These are phyloP conservation scores for Schizopygopsis pylzovi DNA, from an alignment of 2,797 vertebrate species.

Conservation along the genomic window DNA sequence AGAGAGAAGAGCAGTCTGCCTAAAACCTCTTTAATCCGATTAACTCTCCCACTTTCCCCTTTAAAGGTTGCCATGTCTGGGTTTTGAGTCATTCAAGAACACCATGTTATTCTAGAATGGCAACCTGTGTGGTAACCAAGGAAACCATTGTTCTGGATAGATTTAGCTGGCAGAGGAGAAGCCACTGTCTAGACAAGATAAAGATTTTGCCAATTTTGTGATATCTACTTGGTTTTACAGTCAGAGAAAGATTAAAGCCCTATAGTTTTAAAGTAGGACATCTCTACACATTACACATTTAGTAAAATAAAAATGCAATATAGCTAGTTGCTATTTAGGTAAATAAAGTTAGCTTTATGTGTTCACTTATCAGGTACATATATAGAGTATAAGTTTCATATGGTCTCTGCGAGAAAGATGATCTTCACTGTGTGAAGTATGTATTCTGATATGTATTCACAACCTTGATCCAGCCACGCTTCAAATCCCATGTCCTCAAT, in stretches of 20 bases:
- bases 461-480: conserved; percentile 75
- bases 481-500: conserved; percentile 93
- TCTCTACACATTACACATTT: background rate
- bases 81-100: conserved; percentile 55
- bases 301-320: background rate
- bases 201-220: conserved; percentile 12
- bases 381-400: background rate
- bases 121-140: conserved; percentile 67
- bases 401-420: background rate
- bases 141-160: conserved; percentile 48
- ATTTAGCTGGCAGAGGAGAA: conserved; percentile 9
- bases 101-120: conserved; percentile 60
- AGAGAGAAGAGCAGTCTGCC: background rate
- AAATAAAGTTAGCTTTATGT: background rate
- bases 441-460: background rate
- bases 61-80: conserved; percentile 64
- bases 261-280: conserved; percentile 5
- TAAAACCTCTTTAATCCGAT: conserved; percentile 61
- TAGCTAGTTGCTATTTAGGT: background rate
- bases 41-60: conserved; percentile 63
- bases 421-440: background rate
- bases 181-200: conserved; percentile 4
- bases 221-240: background rate
- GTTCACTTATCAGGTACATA: background rate
- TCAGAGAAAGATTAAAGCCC: background rate